Conservation (phyloP, 2,113 vertebrate genomes). For the Arenaria interpres region DNA sequence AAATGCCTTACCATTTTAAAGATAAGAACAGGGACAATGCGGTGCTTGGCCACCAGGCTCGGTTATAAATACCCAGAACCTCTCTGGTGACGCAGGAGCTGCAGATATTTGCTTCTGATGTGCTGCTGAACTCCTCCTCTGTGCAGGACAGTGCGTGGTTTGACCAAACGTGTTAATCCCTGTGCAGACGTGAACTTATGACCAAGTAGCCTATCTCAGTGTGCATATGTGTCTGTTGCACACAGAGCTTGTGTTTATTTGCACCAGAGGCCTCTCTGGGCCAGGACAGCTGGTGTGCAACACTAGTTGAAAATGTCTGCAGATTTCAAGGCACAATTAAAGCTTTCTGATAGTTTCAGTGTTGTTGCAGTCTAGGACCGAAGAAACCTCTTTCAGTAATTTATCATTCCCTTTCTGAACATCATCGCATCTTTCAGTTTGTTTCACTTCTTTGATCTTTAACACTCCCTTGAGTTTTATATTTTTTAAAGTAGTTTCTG, state of each 20-base stretch:
- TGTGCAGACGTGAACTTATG: not conserved
- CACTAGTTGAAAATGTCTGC: not conserved
- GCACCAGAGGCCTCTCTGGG: not conserved
- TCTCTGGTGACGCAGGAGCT: not conserved
- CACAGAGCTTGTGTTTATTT: fast-evolving
- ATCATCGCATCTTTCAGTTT: not conserved
- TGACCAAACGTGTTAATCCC: not conserved
- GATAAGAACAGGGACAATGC: not conserved
- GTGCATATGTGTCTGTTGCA: fast-evolving
- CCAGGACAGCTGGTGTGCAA: not conserved
- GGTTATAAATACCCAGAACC: not conserved
- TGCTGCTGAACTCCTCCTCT: not conserved
- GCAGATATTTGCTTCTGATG: not conserved
- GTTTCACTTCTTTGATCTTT: not conserved
- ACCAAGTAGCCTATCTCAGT: not conserved
- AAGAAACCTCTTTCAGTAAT: not conserved
- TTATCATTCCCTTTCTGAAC: not conserved
- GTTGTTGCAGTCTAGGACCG: not conserved
- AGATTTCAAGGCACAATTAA: not conserved
- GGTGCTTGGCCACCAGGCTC: not conserved
- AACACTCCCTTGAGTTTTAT: not conserved
- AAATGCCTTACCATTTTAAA: not conserved
- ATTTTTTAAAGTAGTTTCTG: not conserved
- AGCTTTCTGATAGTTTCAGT: not conserved
- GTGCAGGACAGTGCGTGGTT: not conserved